Evolutionary conservation across 1,140 invertebrate species (phyloP).

Genomic region (Temnothorax longispinosus): DNA sequence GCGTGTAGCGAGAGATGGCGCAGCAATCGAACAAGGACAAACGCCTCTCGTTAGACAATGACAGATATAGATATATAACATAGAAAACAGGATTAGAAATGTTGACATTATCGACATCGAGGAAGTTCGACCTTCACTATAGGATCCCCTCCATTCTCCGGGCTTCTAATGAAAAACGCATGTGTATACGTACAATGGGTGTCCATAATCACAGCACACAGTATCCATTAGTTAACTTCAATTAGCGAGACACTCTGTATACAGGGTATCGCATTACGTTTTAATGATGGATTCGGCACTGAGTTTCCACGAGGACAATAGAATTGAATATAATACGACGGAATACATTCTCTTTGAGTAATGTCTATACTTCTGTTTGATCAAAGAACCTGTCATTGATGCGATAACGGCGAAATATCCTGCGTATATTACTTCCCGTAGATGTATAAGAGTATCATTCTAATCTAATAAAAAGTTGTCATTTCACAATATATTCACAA

Average conservation of each 20-base stretch:
- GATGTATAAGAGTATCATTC: background rate
- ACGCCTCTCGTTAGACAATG: too few species aligned
- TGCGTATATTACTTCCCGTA: background rate
- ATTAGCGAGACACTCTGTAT: conserved; percentile 5
- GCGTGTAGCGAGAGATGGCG: too few species aligned
- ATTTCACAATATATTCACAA: too few species aligned
- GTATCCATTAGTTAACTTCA: conserved; percentile 38
- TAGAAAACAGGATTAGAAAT: too few species aligned
- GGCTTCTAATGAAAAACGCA: conserved; percentile 32
- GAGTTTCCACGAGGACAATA: background rate
- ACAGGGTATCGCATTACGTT: conserved; percentile 4
- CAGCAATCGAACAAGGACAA: too few species aligned
- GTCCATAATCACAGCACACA: background rate
- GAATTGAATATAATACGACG: background rate
- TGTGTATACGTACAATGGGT: conserved; percentile 10
- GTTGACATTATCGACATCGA: too few species aligned
- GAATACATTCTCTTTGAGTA: background rate
- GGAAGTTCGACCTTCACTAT: too few species aligned
- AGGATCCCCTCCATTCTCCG: background rate
- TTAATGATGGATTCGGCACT: background rate
- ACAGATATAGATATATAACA: too few species aligned
- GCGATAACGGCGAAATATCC: too few species aligned
- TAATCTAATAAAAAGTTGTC: background rate
- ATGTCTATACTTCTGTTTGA: background rate
- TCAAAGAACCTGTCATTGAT: background rate